Conservation (phyloP, 2,797 vertebrate species). For the Xyrichtys novacula region DNA sequence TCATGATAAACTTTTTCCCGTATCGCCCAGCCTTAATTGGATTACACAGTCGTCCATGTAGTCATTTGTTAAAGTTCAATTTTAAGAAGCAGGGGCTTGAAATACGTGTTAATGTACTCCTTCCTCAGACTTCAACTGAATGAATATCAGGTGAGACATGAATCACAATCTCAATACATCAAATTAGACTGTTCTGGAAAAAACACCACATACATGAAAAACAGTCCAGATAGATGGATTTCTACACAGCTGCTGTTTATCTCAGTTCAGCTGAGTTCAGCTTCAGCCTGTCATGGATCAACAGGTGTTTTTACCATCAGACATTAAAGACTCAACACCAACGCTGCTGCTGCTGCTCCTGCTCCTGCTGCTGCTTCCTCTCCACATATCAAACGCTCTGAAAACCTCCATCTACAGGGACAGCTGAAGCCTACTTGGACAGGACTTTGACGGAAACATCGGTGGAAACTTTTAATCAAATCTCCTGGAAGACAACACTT, state of each 20-base stretch:
- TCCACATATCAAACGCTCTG: constrained; percentile 14
- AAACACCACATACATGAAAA: not conserved
- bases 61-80: not conserved
- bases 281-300: constrained; percentile 25
- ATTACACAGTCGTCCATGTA: no score
- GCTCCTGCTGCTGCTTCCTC: constrained; percentile 14
- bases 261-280: constrained; percentile 34
- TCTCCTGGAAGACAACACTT: not conserved
- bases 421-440: constrained; percentile 1
- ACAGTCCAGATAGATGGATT: constrained; percentile 10
- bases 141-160: not conserved
- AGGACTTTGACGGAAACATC: not conserved
- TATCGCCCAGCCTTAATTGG: no score
- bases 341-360: constrained; percentile 16
- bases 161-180: not conserved
- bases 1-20: no score
- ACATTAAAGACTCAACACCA: constrained; percentile 15
- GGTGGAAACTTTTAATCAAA: constrained; percentile 5
- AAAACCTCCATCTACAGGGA: constrained; percentile 15
- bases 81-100: not conserved
- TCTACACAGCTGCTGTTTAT: constrained; percentile 38
- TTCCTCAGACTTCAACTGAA: not conserved
- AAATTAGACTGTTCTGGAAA: not conserved
- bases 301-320: constrained; percentile 74
- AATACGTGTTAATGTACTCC: not conserved